Conservation (phyloP, 2,888 invertebrate species). For the Harpalus rufipes region DNA sequence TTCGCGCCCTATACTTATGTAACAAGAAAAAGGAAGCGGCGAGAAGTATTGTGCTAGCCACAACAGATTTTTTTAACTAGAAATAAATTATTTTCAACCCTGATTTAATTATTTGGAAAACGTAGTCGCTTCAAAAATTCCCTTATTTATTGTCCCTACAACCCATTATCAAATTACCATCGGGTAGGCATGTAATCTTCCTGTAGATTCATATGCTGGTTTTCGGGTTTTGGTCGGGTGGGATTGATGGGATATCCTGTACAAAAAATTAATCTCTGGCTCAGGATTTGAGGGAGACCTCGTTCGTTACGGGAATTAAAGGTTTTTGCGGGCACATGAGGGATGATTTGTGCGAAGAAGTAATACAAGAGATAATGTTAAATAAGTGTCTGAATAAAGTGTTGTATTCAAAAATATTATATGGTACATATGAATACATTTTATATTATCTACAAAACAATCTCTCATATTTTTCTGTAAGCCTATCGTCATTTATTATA, state of each 20-base stretch:
- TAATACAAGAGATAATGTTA: background rate
- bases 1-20: no score
- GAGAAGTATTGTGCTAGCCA: no score
- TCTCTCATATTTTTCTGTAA: background rate
- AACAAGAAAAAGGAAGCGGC: no score
- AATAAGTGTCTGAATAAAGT: background rate
- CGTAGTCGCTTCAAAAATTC: background rate
- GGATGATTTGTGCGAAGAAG: slow-evolving; percentile 11
- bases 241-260: slow-evolving; percentile 29
- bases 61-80: background rate
- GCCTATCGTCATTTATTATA: background rate
- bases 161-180: slow-evolving; percentile 34
- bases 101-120: background rate
- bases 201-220: background rate
- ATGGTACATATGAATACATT: no score
- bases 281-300: slow-evolving; percentile 38
- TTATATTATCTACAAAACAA: background rate
- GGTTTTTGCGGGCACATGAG: slow-evolving; percentile 11
- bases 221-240: slow-evolving; percentile 1
- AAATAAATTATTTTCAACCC: no score
- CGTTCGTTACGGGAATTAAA: slow-evolving; percentile 48
- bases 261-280: slow-evolving; percentile 59
- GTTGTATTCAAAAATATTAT: background rate
- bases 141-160: slow-evolving; percentile 25
- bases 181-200: background rate